These are phyloP conservation scores for Isotomurus palustris DNA, from an alignment of 2,888 invertebrate genomes.

Conservation along the genomic window DNA sequence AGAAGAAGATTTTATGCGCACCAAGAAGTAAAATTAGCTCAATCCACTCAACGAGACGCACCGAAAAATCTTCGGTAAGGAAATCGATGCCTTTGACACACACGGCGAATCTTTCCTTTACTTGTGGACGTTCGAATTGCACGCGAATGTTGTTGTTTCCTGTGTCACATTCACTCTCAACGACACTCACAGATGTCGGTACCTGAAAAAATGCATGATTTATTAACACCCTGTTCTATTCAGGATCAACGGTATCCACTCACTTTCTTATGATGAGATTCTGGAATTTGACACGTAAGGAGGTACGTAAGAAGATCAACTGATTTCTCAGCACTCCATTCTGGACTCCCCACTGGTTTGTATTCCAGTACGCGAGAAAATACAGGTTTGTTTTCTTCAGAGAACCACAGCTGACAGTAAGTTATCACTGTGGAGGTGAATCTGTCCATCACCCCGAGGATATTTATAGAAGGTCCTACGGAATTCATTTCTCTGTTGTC, in stretches of 20 bases:
- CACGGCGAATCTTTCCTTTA: constrained; percentile 61
- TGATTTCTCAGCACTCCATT: constrained; percentile 93
- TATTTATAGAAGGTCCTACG: constrained; percentile 44
- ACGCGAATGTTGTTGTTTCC: constrained; percentile 49
- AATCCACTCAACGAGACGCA: constrained; percentile 53
- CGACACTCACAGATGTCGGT: constrained; percentile 48
- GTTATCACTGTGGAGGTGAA: constrained; percentile 46
- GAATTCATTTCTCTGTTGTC: constrained; percentile 46
- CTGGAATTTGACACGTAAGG: constrained; percentile 80
- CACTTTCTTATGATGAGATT: constrained; percentile 59
- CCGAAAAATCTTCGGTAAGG: constrained; percentile 60
- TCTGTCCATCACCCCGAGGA: constrained; percentile 49
- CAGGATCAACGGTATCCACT: too few species aligned
- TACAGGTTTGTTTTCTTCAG: constrained; percentile 33
- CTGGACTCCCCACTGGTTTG: constrained; percentile 89
- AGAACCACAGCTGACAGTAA: constrained; percentile 48
- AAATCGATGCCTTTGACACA: constrained; percentile 53
- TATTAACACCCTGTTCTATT: too few species aligned
- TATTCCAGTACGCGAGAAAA: constrained; percentile 61
- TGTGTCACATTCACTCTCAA: constrained; percentile 48
- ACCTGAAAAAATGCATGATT: constrained; percentile 18
- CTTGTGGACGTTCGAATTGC: constrained; percentile 62
- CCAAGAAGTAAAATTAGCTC: constrained; percentile 52
- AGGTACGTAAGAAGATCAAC: constrained; percentile 86
- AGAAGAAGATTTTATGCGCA: constrained; percentile 51